These are phyloP conservation scores for Cheilosia variabilis DNA, from an alignment of 2,888 invertebrate genomes.

Conservation along the genomic window DNA sequence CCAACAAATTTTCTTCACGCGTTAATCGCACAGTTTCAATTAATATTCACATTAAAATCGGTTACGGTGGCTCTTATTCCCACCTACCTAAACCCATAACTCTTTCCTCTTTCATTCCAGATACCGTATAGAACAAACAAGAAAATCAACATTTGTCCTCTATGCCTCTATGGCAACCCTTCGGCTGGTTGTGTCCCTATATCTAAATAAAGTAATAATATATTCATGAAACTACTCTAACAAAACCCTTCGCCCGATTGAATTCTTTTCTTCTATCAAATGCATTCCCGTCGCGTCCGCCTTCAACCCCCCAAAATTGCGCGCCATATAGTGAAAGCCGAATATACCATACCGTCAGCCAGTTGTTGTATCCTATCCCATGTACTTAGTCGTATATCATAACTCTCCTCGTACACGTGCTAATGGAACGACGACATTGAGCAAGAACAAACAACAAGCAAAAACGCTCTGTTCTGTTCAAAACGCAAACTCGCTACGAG, in stretches of 20 bases:
- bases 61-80: conserved; percentile 29
- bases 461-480: conserved; percentile 19
- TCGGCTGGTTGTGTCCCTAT: conserved; percentile 35
- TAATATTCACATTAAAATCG: conserved; percentile 30
- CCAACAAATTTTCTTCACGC: not conserved
- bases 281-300: conserved; percentile 42
- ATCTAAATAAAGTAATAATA: conserved; percentile 73
- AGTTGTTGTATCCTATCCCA: conserved; percentile 45
- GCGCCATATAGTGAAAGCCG: conserved; percentile 50
- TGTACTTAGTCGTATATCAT: conserved; percentile 56
- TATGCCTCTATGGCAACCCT: conserved; percentile 38
- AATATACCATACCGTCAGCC: conserved; percentile 24
- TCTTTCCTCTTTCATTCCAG: conserved; percentile 20
- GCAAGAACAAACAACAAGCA: conserved; percentile 61
- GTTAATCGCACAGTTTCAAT: conserved; percentile 2
- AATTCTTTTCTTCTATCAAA: conserved; percentile 48
- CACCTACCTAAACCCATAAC: conserved; percentile 38
- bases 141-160: conserved; percentile 59
- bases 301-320: conserved; percentile 63
- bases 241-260: conserved; percentile 60
- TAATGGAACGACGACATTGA: conserved; percentile 73
- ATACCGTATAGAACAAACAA: conserved; percentile 12
- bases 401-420: conserved; percentile 74
- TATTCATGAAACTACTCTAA: conserved; percentile 72
- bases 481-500: conserved; percentile 56